Base-by-base conservation (phyloP, 2,797 vertebrate genomes). In the Brachyalestes nurse region DNA sequence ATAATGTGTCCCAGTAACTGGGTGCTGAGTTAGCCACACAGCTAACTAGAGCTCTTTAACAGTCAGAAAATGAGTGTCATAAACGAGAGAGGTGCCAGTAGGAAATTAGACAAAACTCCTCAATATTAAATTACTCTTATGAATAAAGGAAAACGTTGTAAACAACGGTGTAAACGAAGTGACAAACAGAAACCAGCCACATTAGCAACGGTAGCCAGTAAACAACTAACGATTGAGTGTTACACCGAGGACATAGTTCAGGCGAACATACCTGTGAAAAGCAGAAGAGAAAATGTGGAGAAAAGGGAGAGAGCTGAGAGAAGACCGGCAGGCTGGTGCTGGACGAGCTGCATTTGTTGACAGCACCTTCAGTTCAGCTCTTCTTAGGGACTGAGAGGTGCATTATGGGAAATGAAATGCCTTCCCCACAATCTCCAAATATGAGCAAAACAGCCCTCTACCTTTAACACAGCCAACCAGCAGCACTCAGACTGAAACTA, bases 321-420 rank as follows among this genome's bases (percentile, higher is more conserved):
- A 8, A 12, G 42, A 45, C 42, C 10, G 0, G 73, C 19, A 70
- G 57, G 58, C 16, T 23, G 13, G 1, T 45, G 14, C 49, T 8
- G 6, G 58, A 49, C 34, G 13, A 57, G 40, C 9, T 4, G 42
- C 45, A 61, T 38, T 17, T 65, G 58, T 25, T 82, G 82, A 82
- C 83, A 84, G 61, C 69, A 16, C 19, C 12, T 57, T 49, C 72
- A n/a, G 25, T 64, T 21, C 73, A 65, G 82, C 55, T 78, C 84
- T 83, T 81, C 74, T 88, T 77, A 85, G 87, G 84, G 62, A 76
- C 71, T 71, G 73, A 55, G 66, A 53, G 53, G 90, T 92, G 95
- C 94, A 96, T 95, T 93, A 89, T 93, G 93, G 94, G 95, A 96
- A 95, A 96, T 96, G 95, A 96, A 95, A 96, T 96, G 95, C 95